Evolutionary conservation across 2,797 vertebrate genomes (phyloP).

Genomic region (Sphenodon punctatus): DNA sequence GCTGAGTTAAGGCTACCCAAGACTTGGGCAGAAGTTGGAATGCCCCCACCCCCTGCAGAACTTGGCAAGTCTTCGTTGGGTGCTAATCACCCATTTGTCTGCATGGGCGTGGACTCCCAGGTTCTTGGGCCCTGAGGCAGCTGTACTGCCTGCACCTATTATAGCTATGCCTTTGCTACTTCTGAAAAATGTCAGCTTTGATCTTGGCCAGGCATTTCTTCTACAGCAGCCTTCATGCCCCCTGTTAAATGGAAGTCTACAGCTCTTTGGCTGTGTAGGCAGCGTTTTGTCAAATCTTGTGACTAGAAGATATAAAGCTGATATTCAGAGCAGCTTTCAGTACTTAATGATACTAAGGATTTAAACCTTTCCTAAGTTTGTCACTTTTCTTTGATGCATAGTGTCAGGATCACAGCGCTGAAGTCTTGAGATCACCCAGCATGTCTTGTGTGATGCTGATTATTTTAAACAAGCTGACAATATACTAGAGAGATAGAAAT

Average conservation of each 20-base stretch:
- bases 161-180: too few relatives aligned
- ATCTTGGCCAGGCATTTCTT: not conserved
- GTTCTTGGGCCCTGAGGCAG: too few relatives aligned
- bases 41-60: too few relatives aligned
- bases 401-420: slow-evolving; percentile 2
- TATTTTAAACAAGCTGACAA: slow-evolving; percentile 57
- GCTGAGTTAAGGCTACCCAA: too few relatives aligned
- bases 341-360: not conserved
- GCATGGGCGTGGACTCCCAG: too few relatives aligned
- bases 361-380: slow-evolving; percentile 12
- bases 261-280: not conserved
- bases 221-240: not conserved
- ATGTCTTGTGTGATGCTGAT: slow-evolving; percentile 47
- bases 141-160: too few relatives aligned
- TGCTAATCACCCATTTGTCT: too few relatives aligned
- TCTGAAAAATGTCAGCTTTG: not conserved
- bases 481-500: slow-evolving; percentile 49
- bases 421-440: slow-evolving; percentile 14
- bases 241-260: rapidly evolving
- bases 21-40: too few relatives aligned
- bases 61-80: too few relatives aligned
- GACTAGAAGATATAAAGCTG: not conserved
- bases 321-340: not conserved
- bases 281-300: slow-evolving; percentile 10
- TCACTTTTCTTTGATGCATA: slow-evolving; percentile 7